These are phyloP conservation scores for Hypselothyrea guttata DNA, from an alignment of 2,888 invertebrate species.

Conservation along the genomic window DNA sequence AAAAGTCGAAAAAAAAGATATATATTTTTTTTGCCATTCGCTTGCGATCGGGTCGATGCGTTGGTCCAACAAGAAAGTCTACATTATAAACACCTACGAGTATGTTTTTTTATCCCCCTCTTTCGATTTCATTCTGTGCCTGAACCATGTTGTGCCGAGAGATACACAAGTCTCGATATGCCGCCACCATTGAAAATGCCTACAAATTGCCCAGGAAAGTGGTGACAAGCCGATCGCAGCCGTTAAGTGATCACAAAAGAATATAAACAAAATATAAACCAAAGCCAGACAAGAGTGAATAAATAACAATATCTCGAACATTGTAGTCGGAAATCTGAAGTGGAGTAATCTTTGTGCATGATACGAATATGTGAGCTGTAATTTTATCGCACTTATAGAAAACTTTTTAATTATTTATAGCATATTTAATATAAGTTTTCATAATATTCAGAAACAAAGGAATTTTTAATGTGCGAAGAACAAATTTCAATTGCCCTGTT, in stretches of 20 bases:
- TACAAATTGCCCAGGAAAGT: slow-evolving; percentile 78
- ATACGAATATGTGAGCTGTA: slow-evolving; percentile 45
- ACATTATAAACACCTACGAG: slow-evolving; percentile 76
- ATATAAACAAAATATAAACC: slow-evolving; percentile 33
- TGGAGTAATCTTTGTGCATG: slow-evolving; percentile 36
- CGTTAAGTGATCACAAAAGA: slow-evolving; percentile 41
- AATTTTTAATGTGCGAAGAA: no score
- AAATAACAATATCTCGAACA: slow-evolving; percentile 6
- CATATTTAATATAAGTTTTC: no score
- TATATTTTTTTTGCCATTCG: no score
- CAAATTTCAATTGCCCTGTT: no score
- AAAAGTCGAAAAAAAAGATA: no score
- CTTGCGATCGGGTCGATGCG: slow-evolving; percentile 44
- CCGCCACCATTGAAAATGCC: slow-evolving; percentile 58
- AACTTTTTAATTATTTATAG: no score
- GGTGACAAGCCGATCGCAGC: slow-evolving; percentile 70
- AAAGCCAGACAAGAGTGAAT: slow-evolving; percentile 52
- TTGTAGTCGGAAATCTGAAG: slow-evolving; percentile 5
- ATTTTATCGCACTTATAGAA: no score
- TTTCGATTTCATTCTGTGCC: slow-evolving; percentile 17
- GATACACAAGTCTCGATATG: slow-evolving; percentile 61
- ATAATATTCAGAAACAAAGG: no score
- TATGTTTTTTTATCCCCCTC: slow-evolving; percentile 33
- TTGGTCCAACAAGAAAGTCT: slow-evolving; percentile 72
- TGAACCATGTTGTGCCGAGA: slow-evolving; percentile 21